Base-by-base conservation (phyloP, 2,113 vertebrate species). In the Mugil cephalus region DNA sequence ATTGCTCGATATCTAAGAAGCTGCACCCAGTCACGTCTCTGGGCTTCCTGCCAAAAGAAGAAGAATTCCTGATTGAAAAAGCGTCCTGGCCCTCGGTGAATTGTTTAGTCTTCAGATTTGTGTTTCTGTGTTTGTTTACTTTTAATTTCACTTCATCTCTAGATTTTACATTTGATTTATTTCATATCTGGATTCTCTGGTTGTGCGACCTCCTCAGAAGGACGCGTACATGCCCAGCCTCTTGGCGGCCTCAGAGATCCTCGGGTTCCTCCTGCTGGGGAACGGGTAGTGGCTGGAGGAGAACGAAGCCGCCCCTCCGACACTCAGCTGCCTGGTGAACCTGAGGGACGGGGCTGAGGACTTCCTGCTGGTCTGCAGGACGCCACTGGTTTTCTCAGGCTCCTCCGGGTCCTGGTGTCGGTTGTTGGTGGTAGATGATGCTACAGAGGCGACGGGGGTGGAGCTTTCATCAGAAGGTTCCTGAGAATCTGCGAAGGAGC, bases 161-260 rank as follows among this genome's bases (percentile, higher is more conserved):
- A 30, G 24, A 30, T 5, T 3, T 30, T 30, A 30, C 24, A 30
- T 30, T 30, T 30, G 24, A 30, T 30, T 30, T 30, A 5, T 30
- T 30, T 30, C 24, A 30, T 30, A 5, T 30, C 5, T 30, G 24
- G 3, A 30, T 30, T 30, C 24, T 30, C 24, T 5, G 24, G 24
- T 30, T 2, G 24, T 30, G 24, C 5, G 24, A 30, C 24, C 38
- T 45, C 34, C 39, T 84, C 74, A 83, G 70, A 74, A 72, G 19
- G 75, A 79, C 3, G 83, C 80, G 80, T 86, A 87, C 80, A 89
- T 84, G 0, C 94, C 95, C 48, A 96, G 92, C 36, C 30, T 93
- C 50, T 82, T 88, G 66, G 95, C 95, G 0, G 94, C 90, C 84
- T 95, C 94, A 1, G 95, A 96, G 74, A 95, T 94, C 71, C 84